Base-by-base conservation (phyloP, 2,888 invertebrate genomes). In the Phyto melanocephala region DNA sequence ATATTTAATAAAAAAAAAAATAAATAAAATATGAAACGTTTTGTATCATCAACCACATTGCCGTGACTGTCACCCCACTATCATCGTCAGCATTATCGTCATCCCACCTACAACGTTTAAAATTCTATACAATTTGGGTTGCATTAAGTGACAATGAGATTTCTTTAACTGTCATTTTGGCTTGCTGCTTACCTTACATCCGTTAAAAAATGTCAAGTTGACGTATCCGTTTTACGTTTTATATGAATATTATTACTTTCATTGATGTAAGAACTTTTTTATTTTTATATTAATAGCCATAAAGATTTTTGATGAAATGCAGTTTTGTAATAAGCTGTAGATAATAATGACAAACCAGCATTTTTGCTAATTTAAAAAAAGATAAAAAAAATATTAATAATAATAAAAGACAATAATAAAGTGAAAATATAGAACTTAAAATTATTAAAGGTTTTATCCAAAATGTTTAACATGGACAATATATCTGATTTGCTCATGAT, bases 151-250 rank as follows among this genome's bases (percentile, higher is more conserved):
- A 75, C 65, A 65, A 75, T 52, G 47, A 70, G 82, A 82, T 82
- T 81, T 75, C 62, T 81, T 63, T 71, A 75, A 60, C 74, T 81
- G 81, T 81, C 81, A 68, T 33, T 81, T 77, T 37, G 35, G 65
- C 28, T 28, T 28, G 28, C 65, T 67, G 79, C 75, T 82, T 75
- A 78, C 82, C 75, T 75, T 24, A 87, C 88, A 87, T 89, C 89
- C 89, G 89, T 86, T 87, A 84, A 85, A 85, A 86, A 88, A 86
- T 88, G 88, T 89, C 89, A 89, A 89, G 88, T 89, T 89, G 89
- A 88, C 86, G 86, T 87, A 87, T 89, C 89, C 89, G 88, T 84
- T 87, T 78, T 68, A 60, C 52, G 33, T 71, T 65, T 74, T 50
- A 11, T 77, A 62, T 68, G 33, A 56, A 56, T 72, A 68, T 60